These are phyloP conservation scores for Halictus rubicundus DNA, from an alignment of 1,140 invertebrate genomes.

Conservation along the genomic window DNA sequence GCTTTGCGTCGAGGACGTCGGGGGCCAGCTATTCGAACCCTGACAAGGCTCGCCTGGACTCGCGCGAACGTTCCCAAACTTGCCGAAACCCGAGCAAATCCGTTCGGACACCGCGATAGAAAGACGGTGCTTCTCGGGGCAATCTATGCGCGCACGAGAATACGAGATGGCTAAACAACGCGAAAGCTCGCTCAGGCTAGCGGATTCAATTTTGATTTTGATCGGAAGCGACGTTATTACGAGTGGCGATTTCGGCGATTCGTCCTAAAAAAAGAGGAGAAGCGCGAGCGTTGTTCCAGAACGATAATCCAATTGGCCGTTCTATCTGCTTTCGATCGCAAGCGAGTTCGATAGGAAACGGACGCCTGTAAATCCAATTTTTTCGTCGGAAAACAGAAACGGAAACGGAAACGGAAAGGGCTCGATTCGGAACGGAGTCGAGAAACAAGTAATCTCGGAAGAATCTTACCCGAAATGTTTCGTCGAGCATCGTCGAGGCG, in stretches of 20 bases:
- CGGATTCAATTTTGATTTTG: slow-evolving; percentile 10
- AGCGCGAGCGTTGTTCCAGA: too few relatives aligned
- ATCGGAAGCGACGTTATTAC: neutral
- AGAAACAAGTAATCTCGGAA: neutral
- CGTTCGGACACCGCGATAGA: too few relatives aligned
- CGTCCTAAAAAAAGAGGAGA: neutral
- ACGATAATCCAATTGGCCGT: neutral
- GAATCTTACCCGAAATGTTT: neutral
- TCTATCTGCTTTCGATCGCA: neutral
- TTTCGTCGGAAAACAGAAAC: too few relatives aligned
- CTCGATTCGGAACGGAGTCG: neutral
- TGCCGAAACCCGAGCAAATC: too few relatives aligned
- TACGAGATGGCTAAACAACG: too few relatives aligned
- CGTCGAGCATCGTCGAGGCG: neutral
- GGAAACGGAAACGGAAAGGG: neutral
- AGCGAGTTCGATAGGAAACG: neutral
- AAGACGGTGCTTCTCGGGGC: too few relatives aligned
- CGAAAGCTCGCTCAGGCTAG: too few relatives aligned
- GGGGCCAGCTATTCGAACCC: neutral
- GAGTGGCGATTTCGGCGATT: neutral
- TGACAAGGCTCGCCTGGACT: too few relatives aligned
- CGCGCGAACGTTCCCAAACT: too few relatives aligned
- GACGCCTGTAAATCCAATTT: neutral
- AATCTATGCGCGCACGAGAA: too few relatives aligned
- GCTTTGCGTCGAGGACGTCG: neutral